Base-by-base conservation (phyloP, 2,888 invertebrate genomes). In the Drosophila anomelani region DNA sequence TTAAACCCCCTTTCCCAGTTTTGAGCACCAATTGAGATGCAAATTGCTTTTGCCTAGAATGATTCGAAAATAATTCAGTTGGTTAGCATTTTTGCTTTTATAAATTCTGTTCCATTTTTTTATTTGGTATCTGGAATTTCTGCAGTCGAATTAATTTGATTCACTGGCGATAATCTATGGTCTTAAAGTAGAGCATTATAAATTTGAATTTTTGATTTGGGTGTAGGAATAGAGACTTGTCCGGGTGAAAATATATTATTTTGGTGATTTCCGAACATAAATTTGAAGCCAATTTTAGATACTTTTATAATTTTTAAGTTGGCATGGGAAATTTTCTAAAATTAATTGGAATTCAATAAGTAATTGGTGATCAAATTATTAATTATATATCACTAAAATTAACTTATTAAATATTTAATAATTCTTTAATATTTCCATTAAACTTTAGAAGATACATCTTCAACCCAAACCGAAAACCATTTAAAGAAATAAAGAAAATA, bases 1-100 rank as follows among this genome's bases (percentile, higher is more conserved):
- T 15, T 34, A 62, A 61, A 9, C 46, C 46, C 43, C 44, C 32
- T 9, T 10, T 2, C 59, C 60, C 58, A 63, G 70, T 83, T 75
- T 81, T 66, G 69, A 78, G 53, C 75, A 72, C 76, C 86, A 81
- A 85, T 86, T 86, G 81, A 81, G 73, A 90, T 86, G 86, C 90
- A 86, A 90, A 86, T 86, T 87, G 85, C 78, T 85, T 76, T 75
- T 75, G 82, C 76, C 82, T 78, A 74, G 76, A 57, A 79, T 80
- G 85, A 86, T 88, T 90, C 77, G 78, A 79, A 89, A 90, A 81
- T 88, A 81, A 86, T 86, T 90, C 81, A 78, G 67, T 66, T 71
- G 60, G 76, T 75, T 78, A 62, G 71, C 86, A 76, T 70, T 81
- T 77, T 77, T 71, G 61, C 55, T 51, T 57, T 49, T 39, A 47